Base-by-base conservation (phyloP, 2,888 invertebrate species). In the Hedychridium roseum region DNA sequence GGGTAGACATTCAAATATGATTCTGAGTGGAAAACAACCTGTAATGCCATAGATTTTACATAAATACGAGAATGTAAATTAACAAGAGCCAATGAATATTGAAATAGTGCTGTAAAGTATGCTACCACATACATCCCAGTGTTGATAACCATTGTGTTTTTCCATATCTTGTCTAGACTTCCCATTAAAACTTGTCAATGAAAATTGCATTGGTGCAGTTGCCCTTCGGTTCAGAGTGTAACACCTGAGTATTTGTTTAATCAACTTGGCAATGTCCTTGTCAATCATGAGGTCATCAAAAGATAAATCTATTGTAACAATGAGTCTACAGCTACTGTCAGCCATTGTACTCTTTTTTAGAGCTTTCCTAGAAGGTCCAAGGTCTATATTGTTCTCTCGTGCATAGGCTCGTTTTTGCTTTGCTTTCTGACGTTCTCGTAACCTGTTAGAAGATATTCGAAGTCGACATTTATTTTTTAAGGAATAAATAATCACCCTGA, bases 261-360 rank as follows among this genome's bases (percentile, higher is more conserved):
- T 88, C 60, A 94, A 88, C 82, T 94, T 94, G 48, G 86, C 88
- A 68, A 95, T 85, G 75, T 96, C 95, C 79, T 89, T 89, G 57
- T 91, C 91, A 54, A 86, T 88, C 97, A 98, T 98, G 38, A 92
- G 81, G 57, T 92, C 84, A 73, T 95, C 94, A 78, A 94, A 97
- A 70, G 93, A 92, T 71, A 96, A 86, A 76, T 98, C 97, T 59
- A 98, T 86, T 11, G 89, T 90, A 11, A 97, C 83, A 42, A 83
- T 84, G 42, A 86, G 83, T 79, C 86, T 88, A 72, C 88, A 89
- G 39, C 82, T 81, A 50, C 89, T 87, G 54, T 85, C 83, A 31
- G 85, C 84, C 82, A 89, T 85, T 71, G 84, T 89, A 76, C 86
- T 86, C 66, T 82, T 82, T 79, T 94, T 94, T 7, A 95, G 77